Evolutionary conservation across 2,888 invertebrate species (phyloP).

Genomic region (Ectemnius continuus): DNA sequence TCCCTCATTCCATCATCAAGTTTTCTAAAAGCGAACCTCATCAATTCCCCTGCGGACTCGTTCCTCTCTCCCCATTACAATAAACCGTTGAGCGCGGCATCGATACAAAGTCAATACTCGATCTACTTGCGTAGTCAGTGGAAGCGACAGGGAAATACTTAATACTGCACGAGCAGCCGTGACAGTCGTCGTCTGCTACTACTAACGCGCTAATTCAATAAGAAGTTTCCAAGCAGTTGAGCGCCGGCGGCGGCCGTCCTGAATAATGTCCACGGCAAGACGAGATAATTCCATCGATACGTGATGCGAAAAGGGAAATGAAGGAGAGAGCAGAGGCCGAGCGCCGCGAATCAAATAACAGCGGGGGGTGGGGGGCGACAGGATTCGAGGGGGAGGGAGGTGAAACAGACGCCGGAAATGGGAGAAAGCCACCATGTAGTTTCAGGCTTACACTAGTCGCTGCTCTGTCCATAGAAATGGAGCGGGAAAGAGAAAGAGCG

Average conservation of each 20-base stretch:
- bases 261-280: slow-evolving; percentile 32
- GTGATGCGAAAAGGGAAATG: slow-evolving; percentile 35
- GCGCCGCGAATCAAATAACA: slow-evolving; percentile 7
- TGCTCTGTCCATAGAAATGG: neutral
- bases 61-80: too few relatives aligned
- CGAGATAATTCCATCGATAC: slow-evolving; percentile 40
- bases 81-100: too few relatives aligned
- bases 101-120: too few relatives aligned
- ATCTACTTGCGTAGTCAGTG: too few relatives aligned
- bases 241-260: slow-evolving; percentile 24
- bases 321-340: slow-evolving; percentile 3
- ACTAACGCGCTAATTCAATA: neutral
- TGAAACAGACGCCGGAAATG: neutral
- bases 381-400: neutral
- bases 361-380: too few relatives aligned
- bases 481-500: slow-evolving; percentile 18
- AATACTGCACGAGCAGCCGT: neutral
- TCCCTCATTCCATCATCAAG: too few relatives aligned
- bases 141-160: neutral
- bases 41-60: too few relatives aligned
- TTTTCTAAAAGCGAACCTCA: too few relatives aligned
- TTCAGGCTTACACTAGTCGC: too few relatives aligned
- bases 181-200: too few relatives aligned
- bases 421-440: too few relatives aligned
- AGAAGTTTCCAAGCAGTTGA: slow-evolving; percentile 6